Percentiles rank a stretch among this genome's conserved stretches.
These are phyloP conservation scores for Chrysolina haemoptera DNA, from an alignment of 2,888 invertebrate species.

Conservation along the genomic window DNA sequence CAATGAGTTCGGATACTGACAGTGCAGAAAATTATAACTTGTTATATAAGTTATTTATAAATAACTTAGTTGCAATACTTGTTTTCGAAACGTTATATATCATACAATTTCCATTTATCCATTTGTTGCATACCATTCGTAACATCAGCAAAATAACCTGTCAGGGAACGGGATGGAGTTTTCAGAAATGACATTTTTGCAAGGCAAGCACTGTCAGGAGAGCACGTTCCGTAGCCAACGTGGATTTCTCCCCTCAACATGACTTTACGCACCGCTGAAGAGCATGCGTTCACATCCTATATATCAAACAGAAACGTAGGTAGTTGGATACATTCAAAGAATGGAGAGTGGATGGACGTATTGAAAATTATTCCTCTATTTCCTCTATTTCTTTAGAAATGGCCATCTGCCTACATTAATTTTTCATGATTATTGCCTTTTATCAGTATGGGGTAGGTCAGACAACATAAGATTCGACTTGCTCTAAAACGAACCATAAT, in stretches of 20 bases:
- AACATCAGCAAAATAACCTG: conserved; percentile 4
- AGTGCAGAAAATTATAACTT: not conserved
- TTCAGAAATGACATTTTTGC: conserved; percentile 2
- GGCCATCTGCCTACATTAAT: too few relatives aligned
- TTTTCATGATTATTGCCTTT: too few relatives aligned
- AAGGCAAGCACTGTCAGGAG: conserved; percentile 10
- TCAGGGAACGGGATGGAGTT: not conserved
- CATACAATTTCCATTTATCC: not conserved
- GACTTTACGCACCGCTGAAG: not conserved
- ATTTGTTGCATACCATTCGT: not conserved
- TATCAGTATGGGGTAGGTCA: too few relatives aligned
- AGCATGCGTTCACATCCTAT: not conserved
- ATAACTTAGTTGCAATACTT: not conserved
- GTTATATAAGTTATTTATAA: too few relatives aligned
- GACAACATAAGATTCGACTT: too few relatives aligned
- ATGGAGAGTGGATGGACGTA: too few relatives aligned
- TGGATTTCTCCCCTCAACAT: not conserved
- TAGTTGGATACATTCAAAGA: not conserved
- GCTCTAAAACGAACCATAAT: too few relatives aligned
- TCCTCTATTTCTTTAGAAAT: too few relatives aligned
- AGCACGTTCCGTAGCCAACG: conserved; percentile 3
- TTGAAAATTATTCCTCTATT: too few relatives aligned
- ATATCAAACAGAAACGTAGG: not conserved
- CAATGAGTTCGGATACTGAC: not conserved
- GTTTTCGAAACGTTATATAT: not conserved